Evolutionary conservation across 1,140 invertebrate species (phyloP).

Genomic region (Neodiprion pinetum): DNA sequence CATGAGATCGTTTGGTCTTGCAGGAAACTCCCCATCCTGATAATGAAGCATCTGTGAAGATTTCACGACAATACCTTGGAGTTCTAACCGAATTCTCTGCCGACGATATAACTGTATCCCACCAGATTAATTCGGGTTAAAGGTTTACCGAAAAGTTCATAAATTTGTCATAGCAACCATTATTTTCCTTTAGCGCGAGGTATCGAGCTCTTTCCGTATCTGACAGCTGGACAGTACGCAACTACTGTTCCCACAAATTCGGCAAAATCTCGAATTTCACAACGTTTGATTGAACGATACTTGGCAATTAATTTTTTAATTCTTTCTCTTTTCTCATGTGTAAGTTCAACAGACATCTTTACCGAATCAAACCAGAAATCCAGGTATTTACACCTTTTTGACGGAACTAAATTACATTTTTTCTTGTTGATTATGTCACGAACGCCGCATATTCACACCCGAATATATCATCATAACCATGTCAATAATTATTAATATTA

Average conservation of each 20-base stretch:
- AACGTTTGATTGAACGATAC: conserved; percentile 1
- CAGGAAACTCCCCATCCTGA: conserved; percentile 25
- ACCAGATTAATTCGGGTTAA: conserved; percentile 24
- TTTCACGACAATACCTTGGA: conserved; percentile 12
- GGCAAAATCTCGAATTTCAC: conserved; percentile 23
- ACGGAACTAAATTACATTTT: conserved; percentile 20
- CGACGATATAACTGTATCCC: conserved; percentile 6
- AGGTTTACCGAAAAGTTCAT: conserved; percentile 15
- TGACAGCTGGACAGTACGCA: conserved; percentile 21
- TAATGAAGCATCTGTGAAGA: conserved; percentile 26
- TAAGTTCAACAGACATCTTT: conserved; percentile 10
- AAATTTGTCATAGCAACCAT: conserved; percentile 18
- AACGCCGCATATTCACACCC: too few relatives aligned
- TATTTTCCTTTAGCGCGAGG: conserved; percentile 17
- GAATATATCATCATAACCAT: too few relatives aligned
- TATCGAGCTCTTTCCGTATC: conserved; percentile 23
- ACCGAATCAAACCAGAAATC: conserved; percentile 24
- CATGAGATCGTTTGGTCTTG: conserved; percentile 4
- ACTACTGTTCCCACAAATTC: conserved; percentile 20
- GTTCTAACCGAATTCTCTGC: conserved; percentile 18
- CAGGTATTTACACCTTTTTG: conserved; percentile 24
- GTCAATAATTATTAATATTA: too few relatives aligned
- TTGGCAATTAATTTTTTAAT: not conserved
- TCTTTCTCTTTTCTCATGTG: conserved; percentile 14
- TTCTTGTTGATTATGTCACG: conserved; percentile 15